Evolutionary conservation across 2,888 invertebrate species (phyloP).

Genomic region (Tipula lateralis): DNA sequence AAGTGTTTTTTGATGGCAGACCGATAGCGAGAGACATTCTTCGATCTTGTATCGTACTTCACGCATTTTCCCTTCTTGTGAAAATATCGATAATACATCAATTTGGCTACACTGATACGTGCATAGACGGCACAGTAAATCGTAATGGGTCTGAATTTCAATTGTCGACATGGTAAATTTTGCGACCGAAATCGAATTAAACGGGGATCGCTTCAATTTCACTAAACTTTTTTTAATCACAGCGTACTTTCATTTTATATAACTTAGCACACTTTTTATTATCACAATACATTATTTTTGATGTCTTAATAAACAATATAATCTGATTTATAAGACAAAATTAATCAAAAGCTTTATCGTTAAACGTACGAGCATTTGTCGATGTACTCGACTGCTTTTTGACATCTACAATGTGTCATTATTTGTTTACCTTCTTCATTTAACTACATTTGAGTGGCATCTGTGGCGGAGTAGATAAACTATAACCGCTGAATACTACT

Average conservation of each 20-base stretch:
- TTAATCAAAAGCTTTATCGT: background rate
- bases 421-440: background rate
- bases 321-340: background rate
- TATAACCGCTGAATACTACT: background rate
- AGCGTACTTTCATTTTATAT: conserved; percentile 1
- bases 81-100: conserved; percentile 50
- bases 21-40: conserved; percentile 55
- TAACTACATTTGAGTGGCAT: background rate
- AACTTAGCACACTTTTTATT: background rate
- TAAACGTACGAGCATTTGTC: background rate
- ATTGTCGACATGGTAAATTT: background rate
- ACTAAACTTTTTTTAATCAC: background rate
- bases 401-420: background rate
- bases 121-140: conserved; percentile 47
- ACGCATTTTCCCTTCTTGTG: conserved; percentile 49
- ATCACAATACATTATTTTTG: background rate
- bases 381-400: background rate
- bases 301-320: background rate
- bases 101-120: conserved; percentile 46
- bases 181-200: background rate
- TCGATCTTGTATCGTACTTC: conserved; percentile 56
- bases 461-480: background rate
- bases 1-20: conserved; percentile 42
- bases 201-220: background rate
- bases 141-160: conserved; percentile 9